Evolutionary conservation across 2,113 vertebrate genomes (phyloP), one percentile per base, ranked within the genome.

Genomic region (Notothenia coriiceps): DNA sequence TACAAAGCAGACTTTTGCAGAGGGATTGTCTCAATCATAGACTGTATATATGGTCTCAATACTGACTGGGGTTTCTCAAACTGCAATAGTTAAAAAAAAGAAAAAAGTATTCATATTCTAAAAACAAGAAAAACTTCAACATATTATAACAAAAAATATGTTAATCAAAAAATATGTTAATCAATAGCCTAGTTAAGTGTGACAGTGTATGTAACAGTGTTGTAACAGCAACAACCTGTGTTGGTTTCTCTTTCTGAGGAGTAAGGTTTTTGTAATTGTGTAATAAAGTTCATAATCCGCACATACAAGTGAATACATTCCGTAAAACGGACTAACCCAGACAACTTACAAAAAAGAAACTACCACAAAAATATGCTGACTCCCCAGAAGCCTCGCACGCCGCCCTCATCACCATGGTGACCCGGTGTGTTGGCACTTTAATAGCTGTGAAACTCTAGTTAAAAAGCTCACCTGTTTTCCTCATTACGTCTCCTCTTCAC

Each of bases 381-480:
- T 72, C 33, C 51, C 50, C 62, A 10, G 51, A 68, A 82, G 44
- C 17, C 55, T 64, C 25, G 18, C 70, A 6, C 18, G 18, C 35
- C 17, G 49, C 56, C 0, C 64, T 68, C 63, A 18, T 88, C 79
- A 3, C 85, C 84, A 79, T 83, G 59, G 85, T 17, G 68, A 90
- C 82, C 56, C 68, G 13, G 68, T 66, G 70, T 86, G 86, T 88
- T 84, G 84, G 79, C 81, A 82, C 79, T 92, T 91, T 89, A 84
- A 89, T 70, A 72, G 84, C 87, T 89, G 87, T 81, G 79, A 88
- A 89, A 88, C 29, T 73, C 79, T 50, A 66, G 89, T 92, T 93
- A 91, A 93, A 91, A 15, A 65, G 82, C 87, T 88, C 89, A 90
- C 77, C 94, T 93, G 93, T 57, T 93, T 95, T 91, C 84, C 87